These are phyloP conservation scores for Hassar affinis DNA, from an alignment of 2,113 vertebrate genomes.

Conservation along the genomic window DNA sequence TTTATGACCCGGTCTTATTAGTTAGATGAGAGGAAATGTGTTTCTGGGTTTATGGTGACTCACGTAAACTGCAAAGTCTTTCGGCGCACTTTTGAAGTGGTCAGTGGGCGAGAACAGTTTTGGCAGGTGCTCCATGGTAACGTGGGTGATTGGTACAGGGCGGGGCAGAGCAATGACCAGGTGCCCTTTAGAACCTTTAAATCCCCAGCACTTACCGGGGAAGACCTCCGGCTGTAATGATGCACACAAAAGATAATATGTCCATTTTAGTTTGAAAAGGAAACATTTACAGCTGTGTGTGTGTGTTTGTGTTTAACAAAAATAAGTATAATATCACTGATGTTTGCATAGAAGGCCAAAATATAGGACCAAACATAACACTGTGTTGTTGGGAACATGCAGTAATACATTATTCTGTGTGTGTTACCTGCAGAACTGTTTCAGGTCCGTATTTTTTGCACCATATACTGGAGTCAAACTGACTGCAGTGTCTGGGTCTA, in stretches of 20 bases:
- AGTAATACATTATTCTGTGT: neutral
- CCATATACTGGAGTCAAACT: constrained; percentile 78
- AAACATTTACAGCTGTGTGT: no score
- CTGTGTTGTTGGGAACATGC: neutral
- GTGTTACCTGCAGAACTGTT: constrained; percentile 77
- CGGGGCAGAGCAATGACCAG: constrained; percentile 84
- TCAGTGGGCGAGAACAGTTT: constrained; percentile 81
- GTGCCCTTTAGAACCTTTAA: constrained; percentile 84
- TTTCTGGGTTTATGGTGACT: constrained; percentile 47
- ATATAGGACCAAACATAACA: no score
- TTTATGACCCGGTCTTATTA: neutral
- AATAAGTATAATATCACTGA: neutral
- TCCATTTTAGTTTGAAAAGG: no score
- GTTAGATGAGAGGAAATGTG: neutral
- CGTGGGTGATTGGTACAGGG: constrained; percentile 78
- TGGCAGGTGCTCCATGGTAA: constrained; percentile 89
- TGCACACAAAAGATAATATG: neutral
- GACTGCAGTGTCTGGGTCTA: constrained; percentile 72
- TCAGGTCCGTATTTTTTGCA: constrained; percentile 75
- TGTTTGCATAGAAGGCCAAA: no score
- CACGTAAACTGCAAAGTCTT: constrained; percentile 77
- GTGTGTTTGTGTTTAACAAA: no score
- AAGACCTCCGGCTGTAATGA: constrained; percentile 73
- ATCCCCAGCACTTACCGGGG: constrained; percentile 83
- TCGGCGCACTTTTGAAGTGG: constrained; percentile 80